These are phyloP conservation scores for Eledona agricola DNA, from an alignment of 2,888 invertebrate species.

Conservation along the genomic window DNA sequence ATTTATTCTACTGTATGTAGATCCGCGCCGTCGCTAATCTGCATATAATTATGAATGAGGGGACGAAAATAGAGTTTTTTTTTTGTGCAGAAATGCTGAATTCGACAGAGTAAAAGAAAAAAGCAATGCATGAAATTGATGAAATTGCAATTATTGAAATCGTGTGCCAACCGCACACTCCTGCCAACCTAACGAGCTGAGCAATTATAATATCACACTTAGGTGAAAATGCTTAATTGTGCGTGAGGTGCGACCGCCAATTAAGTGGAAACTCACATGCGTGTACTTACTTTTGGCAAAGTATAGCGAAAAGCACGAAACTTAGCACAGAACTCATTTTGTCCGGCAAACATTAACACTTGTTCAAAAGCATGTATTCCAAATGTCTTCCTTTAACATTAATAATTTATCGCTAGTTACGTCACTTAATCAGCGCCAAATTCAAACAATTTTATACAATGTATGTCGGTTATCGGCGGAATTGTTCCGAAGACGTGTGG, in stretches of 20 bases:
- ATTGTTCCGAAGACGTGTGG: constrained; percentile 1
- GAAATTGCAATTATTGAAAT: constrained; percentile 1
- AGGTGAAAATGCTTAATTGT: constrained; percentile 7
- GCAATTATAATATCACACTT: constrained; percentile 3
- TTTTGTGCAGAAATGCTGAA: constrained; percentile 1
- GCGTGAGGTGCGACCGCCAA: no score
- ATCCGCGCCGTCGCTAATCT: constrained; percentile 1
- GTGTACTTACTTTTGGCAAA: constrained; percentile 43
- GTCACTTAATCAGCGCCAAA: constrained; percentile 54
- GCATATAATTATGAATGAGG: constrained; percentile 14
- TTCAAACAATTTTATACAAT: constrained; percentile 45
- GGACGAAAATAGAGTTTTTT: constrained; percentile 17
- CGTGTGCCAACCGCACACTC: constrained; percentile 15
- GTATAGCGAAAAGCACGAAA: constrained; percentile 41
- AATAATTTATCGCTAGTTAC: constrained; percentile 52
- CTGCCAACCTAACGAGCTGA: constrained; percentile 12
- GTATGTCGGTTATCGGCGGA: constrained; percentile 9
- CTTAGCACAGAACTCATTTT: constrained; percentile 50
- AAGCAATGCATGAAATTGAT: constrained; percentile 1
- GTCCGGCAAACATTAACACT: constrained; percentile 42
- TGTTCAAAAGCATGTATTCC: constrained; percentile 50
- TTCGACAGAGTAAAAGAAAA: constrained; percentile 2
- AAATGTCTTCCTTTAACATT: constrained; percentile 51
- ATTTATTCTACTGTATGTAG: constrained; percentile 26
- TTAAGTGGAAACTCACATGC: neutral